These are phyloP conservation scores for Frankliniella fusca DNA, from an alignment of 2,888 invertebrate genomes.

Conservation along the genomic window DNA sequence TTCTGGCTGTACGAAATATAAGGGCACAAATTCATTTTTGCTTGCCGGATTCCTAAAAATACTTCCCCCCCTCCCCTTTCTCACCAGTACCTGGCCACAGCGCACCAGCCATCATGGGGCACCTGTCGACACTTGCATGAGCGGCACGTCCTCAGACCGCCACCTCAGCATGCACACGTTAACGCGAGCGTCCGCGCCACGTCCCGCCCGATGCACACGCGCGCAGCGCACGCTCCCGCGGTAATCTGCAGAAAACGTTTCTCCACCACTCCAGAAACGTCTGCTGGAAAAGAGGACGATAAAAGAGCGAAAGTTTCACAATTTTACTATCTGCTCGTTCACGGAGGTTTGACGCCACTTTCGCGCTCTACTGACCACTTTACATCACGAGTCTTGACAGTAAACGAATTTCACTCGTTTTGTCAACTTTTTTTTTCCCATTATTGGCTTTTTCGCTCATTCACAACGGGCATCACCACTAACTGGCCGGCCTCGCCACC, in stretches of 20 bases:
- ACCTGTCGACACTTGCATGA: not conserved
- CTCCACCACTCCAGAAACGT: no score
- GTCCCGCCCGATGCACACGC: not conserved
- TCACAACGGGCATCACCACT: not conserved
- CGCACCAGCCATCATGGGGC: no score
- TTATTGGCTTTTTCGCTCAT: not conserved
- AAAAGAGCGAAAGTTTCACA: no score
- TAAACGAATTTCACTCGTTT: conserved; percentile 4
- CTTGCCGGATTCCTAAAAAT: no score
- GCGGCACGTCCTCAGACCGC: not conserved
- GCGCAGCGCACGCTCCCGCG: no score
- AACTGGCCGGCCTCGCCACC: not conserved
- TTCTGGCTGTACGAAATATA: no score
- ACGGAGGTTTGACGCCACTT: not conserved
- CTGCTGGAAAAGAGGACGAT: no score
- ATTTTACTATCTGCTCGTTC: no score
- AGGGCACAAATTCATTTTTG: no score
- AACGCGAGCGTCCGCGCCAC: not conserved
- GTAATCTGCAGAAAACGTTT: no score
- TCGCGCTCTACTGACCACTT: not conserved
- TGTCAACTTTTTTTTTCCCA: not conserved
- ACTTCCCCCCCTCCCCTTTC: no score
- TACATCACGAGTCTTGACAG: not conserved
- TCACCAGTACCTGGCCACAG: no score
- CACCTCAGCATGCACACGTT: not conserved